Base-by-base conservation (phyloP, 2,888 invertebrate species). In the Acanthosepion pharaonis region DNA sequence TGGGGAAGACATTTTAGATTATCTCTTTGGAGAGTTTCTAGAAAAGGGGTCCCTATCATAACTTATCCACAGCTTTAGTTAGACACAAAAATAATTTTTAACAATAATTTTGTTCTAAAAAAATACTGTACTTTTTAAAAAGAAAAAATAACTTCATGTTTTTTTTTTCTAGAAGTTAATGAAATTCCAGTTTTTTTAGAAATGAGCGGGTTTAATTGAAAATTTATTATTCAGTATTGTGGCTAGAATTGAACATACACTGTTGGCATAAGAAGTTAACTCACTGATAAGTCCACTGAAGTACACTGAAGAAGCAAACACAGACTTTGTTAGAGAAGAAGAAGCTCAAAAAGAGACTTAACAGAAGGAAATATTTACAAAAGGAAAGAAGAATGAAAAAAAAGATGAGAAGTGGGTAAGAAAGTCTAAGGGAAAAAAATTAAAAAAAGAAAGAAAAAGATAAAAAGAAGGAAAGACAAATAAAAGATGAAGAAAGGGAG, bases 301-400 rank as follows among this genome's bases (percentile, higher is more conserved):
- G n/a, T 3, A 3, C n/a, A 18, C 9, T 78, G 15, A 15, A 78
- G n/a, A 15, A n/a, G 15, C 0, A 78, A 4, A n/a, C 0, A 15
- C 2, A n/a, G 23, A 23, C 0, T 42, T 42, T 42, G 3, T 42
- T 42, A 8, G 28, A n/a, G 11, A 33, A 78, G n/a, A n/a, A n/a
- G 15, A 18, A 33, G n/a, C 9, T 15, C 2, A 11, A 18, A 2
- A 78, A n/a, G 20, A n/a, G 8, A 8, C 6, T 3, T 5, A 78
- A 28, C 1, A n/a, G 1, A 78, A 78, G 9, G 11, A 78, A 11
- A 28, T 6, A n/a, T 2, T 8, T 6, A n/a, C 28, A 28, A n/a
- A 8, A 5, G 18, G 1, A 0, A 78, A 78, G 3, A n/a, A n/a
- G 20, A 3, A 33, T 0, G 5, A n/a, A 0, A 18, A 15, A 4